Conservation (phyloP, 2,113 vertebrate species). For the Elanus axillaris region DNA sequence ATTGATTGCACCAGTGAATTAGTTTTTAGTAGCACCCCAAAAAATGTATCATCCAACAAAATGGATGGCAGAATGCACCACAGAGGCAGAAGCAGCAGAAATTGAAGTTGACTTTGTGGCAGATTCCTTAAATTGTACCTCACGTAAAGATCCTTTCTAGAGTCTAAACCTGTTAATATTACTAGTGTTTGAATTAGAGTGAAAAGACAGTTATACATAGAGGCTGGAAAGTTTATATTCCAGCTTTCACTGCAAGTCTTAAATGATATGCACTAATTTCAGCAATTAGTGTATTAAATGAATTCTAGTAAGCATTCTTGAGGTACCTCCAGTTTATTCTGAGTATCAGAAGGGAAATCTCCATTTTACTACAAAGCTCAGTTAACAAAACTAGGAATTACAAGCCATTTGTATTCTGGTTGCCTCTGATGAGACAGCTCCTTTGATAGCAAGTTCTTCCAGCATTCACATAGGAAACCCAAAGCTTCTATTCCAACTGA, state of each 20-base stretch:
- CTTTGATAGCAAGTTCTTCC: background rate
- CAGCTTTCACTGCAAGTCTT: background rate
- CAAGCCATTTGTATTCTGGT: background rate
- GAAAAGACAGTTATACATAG: background rate
- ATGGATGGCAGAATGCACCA: background rate
- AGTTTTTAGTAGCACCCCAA: background rate
- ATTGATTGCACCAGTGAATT: background rate
- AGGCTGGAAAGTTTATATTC: background rate
- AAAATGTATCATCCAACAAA: accelerated
- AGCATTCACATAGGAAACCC: background rate
- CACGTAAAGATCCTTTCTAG: background rate
- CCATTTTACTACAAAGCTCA: background rate
- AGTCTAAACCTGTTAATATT: background rate
- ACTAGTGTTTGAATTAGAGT: background rate
- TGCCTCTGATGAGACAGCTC: background rate
- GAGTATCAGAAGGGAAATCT: background rate
- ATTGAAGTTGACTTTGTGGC: background rate
- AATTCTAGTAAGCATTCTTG: background rate
- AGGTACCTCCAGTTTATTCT: background rate
- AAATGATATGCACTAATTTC: background rate
- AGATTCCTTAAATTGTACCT: background rate
- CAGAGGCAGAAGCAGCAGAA: background rate
- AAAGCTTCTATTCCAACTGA: background rate
- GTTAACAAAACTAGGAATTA: background rate
- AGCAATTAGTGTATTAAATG: background rate